Base-by-base conservation (phyloP, 1,140 invertebrate species). In the Papilio machaon region DNA sequence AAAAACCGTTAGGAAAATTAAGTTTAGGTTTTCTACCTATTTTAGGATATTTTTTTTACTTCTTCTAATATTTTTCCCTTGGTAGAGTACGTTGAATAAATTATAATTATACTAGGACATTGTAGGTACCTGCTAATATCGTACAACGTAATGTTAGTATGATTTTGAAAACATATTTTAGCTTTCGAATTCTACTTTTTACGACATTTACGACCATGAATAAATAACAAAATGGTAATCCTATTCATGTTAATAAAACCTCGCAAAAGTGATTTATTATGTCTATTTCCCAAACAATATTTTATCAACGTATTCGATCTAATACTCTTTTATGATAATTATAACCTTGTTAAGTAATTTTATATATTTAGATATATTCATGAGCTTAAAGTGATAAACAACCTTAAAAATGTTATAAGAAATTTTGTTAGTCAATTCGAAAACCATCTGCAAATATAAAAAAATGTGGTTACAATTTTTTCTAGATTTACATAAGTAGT, bases 311-410 rank as follows among this genome's bases (percentile, higher is more conserved):
- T 35, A 70, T 70, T 70, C 64, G 64, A 70, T 70, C 64, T 70
- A 70, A 70, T 30, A 70, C 64, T 70, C 64, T 70, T 70, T 70
- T 70, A 70, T 70, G 64, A 70, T 70, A 70, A 70, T 70, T 70
- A 70, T 70, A 70, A 70, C 64, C 64, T 70, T 70, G 64, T 70
- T 15, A 35, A 70, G 64, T 70, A 70, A 70, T 70, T 64, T 70
- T 70, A 38, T 35, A 70, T 70, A 70, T 70, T 70, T 70, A 70
- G 64, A 70, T 70, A 70, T 70, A 70, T 70, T 70, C 64, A 70
- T 35, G 30, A 70, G 13, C 30, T 70, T 30, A 70, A 70, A 23
- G 64, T 70, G 64, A 70, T 35, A 70, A 70, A 70, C 4, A 35
- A 70, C 64, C 64, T 35, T 30, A 35, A 70, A 70, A 35, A 35